Evolutionary conservation across 2,113 vertebrate genomes (phyloP).

Genomic region (Puma concolor): DNA sequence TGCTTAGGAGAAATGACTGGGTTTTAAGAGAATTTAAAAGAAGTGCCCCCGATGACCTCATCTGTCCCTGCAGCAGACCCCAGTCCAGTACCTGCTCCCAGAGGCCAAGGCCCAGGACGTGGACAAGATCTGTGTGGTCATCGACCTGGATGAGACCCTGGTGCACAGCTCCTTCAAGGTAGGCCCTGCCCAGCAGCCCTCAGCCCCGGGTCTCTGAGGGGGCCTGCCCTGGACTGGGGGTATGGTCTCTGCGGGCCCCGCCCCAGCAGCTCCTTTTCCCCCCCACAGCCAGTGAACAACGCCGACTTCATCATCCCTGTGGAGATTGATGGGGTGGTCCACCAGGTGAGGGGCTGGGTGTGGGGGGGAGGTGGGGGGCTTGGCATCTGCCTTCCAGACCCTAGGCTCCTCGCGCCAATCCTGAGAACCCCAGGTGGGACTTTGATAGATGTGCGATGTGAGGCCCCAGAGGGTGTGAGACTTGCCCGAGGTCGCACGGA

Average conservation of each 20-base stretch:
- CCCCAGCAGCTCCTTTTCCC: background rate
- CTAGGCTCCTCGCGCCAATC: background rate
- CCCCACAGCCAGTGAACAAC: constrained; percentile 92
- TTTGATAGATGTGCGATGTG: background rate
- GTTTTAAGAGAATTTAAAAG: background rate
- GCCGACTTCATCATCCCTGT: constrained; percentile 97
- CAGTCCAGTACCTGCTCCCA: constrained; percentile 83
- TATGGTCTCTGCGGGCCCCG: background rate
- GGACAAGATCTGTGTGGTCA: constrained; percentile 86
- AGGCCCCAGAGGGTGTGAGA: background rate
- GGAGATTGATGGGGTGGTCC: constrained; percentile 94
- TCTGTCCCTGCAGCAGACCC: constrained; percentile 64
- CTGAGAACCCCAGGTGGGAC: background rate
- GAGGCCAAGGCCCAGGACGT: constrained; percentile 83
- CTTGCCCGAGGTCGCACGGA: background rate
- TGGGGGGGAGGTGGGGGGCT: background rate
- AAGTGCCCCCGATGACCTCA: background rate
- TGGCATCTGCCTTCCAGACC: background rate
- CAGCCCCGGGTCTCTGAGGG: background rate
- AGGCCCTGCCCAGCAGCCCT: constrained; percentile 30
- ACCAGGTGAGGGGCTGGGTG: constrained; percentile 88
- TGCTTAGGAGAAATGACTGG: background rate
- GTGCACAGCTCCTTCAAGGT: constrained; percentile 88
- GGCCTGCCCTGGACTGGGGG: background rate
- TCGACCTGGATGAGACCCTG: constrained; percentile 86